Base-by-base conservation (phyloP, 2,113 vertebrate species). In the Echinops telfairi region DNA sequence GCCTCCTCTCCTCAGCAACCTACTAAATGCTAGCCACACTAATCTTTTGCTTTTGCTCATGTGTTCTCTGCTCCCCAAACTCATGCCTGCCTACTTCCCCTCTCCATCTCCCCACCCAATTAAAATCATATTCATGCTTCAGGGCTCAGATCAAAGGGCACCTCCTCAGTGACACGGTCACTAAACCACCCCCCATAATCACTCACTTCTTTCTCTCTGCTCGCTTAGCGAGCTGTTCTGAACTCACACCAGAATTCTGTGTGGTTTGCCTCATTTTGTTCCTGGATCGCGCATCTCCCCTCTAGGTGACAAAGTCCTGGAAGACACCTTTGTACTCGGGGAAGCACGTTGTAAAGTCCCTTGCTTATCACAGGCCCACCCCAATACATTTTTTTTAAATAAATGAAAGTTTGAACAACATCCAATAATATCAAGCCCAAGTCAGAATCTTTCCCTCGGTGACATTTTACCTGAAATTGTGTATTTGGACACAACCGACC, bases 91-190 rank as follows among this genome's bases (percentile, higher is more conserved):
- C n/a, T 78, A 23, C 75, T 91, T 70, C n/a, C 19, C 82, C n/a
- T 89, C 82, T 77, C 68, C 10, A 73, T 73, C 33, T 88, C 23
- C 43, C 88, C 78, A 91, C 12, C 36, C 76, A 86, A 73, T 79
- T 93, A 95, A 95, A 90, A 92, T 77, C 36, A 70, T 33, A 78
- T 53, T 77, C 87, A 78, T 8, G 15, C 70, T 88, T 79, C 90
- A 83, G 93, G 64, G 14, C 70, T 20, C n/a, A 79, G 64, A 87
- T 78, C 83, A 86, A 88, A 91, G 76, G 58, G 29, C 62, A 83
- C 38, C 25, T 85, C 68, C 47, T 79, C 57, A 22, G 43, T 31
- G 25, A 82, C 27, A 87, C 23, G 78, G 62, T 38, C 38, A 16
- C 23, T 75, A 79, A 75, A 19, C 27, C 31, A 5, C 62, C n/a